Conservation (phyloP, 2,888 invertebrate species). For the Dastarcus helophoroides region DNA sequence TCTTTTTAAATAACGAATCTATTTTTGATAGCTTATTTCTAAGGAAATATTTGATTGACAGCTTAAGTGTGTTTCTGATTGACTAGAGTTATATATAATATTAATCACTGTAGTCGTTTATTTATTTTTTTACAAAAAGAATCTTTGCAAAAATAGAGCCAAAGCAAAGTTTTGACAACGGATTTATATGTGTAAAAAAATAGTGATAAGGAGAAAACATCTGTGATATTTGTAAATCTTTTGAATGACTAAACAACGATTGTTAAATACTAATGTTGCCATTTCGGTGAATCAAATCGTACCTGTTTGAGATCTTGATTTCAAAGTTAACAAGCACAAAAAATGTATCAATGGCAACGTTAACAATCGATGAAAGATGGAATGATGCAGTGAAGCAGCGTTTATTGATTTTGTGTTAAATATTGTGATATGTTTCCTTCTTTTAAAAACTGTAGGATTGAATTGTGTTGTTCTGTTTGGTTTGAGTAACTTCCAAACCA, state of each 20-base stretch:
- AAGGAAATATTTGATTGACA: too few relatives aligned
- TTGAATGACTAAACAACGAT: constrained; percentile 25
- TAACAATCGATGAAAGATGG: neutral
- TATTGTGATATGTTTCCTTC: too few relatives aligned
- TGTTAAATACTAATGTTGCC: constrained; percentile 19
- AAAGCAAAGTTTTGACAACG: constrained; percentile 11
- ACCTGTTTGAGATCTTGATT: neutral
- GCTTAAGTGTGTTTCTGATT: constrained; percentile 1
- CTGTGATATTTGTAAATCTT: constrained; percentile 36
- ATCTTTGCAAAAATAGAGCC: constrained; percentile 8
- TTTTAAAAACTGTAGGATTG: too few relatives aligned
- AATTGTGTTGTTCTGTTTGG: too few relatives aligned
- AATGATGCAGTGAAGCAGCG: neutral
- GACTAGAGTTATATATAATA: neutral
- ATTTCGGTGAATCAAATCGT: constrained; percentile 4
- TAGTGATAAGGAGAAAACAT: constrained; percentile 38
- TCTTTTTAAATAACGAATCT: too few relatives aligned
- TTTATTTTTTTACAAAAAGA: constrained; percentile 7
- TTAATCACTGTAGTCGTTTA: constrained; percentile 5
- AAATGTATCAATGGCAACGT: constrained; percentile 10
- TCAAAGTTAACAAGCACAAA: constrained; percentile 16
- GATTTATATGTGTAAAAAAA: constrained; percentile 22
- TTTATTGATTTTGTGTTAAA: neutral
- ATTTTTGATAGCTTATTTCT: too few relatives aligned
- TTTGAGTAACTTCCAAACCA: too few relatives aligned